These are phyloP conservation scores for Grus americana DNA, from an alignment of 2,113 vertebrate genomes.

Conservation along the genomic window DNA sequence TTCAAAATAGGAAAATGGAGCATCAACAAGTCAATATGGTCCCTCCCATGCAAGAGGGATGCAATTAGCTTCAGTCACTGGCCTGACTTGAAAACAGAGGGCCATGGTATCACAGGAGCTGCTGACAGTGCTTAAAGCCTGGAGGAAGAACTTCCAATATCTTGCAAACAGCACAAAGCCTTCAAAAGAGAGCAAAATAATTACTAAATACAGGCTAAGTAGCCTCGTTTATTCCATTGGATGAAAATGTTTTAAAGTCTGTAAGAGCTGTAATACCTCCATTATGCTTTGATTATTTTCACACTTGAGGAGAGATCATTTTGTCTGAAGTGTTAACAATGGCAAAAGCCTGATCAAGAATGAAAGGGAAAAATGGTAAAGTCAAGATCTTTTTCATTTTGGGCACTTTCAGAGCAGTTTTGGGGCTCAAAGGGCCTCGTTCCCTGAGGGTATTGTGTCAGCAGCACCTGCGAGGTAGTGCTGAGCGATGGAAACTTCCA, in stretches of 20 bases:
- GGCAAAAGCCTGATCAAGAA: background rate
- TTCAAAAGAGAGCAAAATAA: background rate
- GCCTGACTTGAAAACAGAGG: background rate
- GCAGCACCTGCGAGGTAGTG: background rate
- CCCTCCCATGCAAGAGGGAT: slow-evolving; percentile 6
- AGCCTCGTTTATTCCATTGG: background rate
- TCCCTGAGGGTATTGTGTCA: background rate
- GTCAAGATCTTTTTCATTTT: background rate
- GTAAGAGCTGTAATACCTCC: background rate
- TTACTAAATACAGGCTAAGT: background rate
- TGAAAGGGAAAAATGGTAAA: background rate
- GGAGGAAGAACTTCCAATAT: background rate
- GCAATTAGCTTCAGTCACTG: slow-evolving; percentile 6
- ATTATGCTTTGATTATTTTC: background rate
- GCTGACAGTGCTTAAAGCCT: background rate
- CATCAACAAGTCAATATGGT: background rate
- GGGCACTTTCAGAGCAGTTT: background rate
- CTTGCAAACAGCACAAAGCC: background rate
- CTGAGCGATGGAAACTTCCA: background rate
- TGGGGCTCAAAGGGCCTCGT: background rate
- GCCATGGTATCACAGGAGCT: background rate
- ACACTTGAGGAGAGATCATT: background rate
- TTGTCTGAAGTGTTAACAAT: background rate
- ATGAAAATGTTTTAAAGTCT: background rate
- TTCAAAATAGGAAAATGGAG: slow-evolving; percentile 30